Conservation (phyloP, 2,113 vertebrate genomes). For the Xiphophorus hellerii region DNA sequence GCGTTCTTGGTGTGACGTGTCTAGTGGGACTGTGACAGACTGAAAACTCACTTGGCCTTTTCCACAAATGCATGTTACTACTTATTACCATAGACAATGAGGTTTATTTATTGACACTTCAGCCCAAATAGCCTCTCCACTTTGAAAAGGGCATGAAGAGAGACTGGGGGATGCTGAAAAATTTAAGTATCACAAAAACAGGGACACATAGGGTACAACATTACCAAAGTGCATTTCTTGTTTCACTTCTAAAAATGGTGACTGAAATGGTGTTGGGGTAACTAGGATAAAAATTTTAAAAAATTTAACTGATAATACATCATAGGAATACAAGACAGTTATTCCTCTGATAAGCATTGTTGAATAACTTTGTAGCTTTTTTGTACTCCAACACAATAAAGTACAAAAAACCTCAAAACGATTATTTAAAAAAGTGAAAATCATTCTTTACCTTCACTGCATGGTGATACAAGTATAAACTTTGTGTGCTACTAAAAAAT, state of each 20-base stretch:
- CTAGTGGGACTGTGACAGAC: slow-evolving; percentile 52
- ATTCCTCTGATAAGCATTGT: neutral
- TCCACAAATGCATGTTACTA: slow-evolving; percentile 63
- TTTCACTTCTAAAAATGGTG: slow-evolving; percentile 35
- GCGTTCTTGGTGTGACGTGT: slow-evolving; percentile 40
- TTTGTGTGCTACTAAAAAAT: neutral
- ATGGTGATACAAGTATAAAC: neutral
- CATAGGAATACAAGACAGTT: neutral
- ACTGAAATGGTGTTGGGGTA: slow-evolving; percentile 46
- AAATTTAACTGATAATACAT: neutral
- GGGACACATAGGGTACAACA: slow-evolving; percentile 29
- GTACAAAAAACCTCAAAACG: no score
- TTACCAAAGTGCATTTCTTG: slow-evolving; percentile 38
- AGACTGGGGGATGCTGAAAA: slow-evolving; percentile 2
- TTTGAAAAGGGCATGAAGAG: slow-evolving; percentile 71
- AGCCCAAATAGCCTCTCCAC: slow-evolving; percentile 68
- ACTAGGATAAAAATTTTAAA: no score
- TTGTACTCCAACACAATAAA: neutral
- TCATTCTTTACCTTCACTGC: neutral
- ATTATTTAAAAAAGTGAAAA: no score
- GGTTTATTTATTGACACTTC: slow-evolving; percentile 75
- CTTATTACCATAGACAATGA: slow-evolving; percentile 79
- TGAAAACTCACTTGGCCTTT: slow-evolving; percentile 74
- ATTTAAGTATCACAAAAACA: slow-evolving; percentile 20
- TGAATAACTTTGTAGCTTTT: neutral